These are phyloP conservation scores for Channa striata DNA, from an alignment of 2,797 vertebrate species.

Conservation along the genomic window DNA sequence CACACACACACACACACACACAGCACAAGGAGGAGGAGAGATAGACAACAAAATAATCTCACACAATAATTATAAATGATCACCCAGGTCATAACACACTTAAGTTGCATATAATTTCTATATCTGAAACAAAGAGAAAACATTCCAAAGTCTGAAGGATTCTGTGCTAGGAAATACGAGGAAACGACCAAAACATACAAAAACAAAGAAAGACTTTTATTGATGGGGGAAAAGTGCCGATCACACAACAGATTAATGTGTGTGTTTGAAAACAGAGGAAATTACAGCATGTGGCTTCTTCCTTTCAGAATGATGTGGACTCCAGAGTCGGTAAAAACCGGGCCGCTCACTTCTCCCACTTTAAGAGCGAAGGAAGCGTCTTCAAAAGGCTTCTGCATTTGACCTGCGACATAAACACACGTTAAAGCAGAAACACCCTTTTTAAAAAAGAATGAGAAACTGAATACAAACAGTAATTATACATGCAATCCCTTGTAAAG, in stretches of 20 bases:
- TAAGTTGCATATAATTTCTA: too few relatives aligned
- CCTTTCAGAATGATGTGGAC: conserved; percentile 94
- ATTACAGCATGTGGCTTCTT: conserved; percentile 35
- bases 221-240: conserved; percentile 56
- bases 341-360: conserved; percentile 94
- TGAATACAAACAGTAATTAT: too few relatives aligned
- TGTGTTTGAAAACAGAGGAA: conserved; percentile 22
- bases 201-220: conserved; percentile 39
- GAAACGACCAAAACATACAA: background rate
- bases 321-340: conserved; percentile 95
- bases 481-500: too few relatives aligned
- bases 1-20: too few relatives aligned
- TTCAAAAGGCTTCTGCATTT: conserved; percentile 99
- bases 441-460: too few relatives aligned
- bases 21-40: too few relatives aligned
- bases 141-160: too few relatives aligned
- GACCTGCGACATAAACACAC: conserved; percentile 83
- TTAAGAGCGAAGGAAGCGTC: conserved; percentile 93
- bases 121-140: too few relatives aligned
- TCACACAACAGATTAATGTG: conserved; percentile 30
- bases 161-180: too few relatives aligned
- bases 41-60: too few relatives aligned
- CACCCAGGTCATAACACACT: too few relatives aligned
- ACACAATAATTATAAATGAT: too few relatives aligned
- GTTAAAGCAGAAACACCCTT: background rate